Conservation (phyloP, 2,113 vertebrate genomes). For the Perca fluviatilis region DNA sequence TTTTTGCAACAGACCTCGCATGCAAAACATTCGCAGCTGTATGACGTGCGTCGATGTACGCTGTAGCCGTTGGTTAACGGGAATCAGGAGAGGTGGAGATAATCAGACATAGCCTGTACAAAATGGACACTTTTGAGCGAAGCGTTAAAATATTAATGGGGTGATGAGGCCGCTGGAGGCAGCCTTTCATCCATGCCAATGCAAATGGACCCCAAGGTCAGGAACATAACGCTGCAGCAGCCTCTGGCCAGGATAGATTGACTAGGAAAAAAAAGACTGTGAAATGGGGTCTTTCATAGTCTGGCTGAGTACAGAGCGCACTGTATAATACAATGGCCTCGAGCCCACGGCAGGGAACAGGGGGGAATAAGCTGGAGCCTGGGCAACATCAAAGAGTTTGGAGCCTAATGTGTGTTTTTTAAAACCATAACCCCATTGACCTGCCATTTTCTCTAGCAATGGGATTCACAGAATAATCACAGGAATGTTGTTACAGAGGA, state of each 20-base stretch:
- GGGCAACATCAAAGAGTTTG: slow-evolving; percentile 66
- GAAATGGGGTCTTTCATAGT: slow-evolving; percentile 56
- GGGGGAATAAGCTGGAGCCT: slow-evolving; percentile 53
- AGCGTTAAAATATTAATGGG: slow-evolving; percentile 66
- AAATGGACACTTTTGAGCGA: slow-evolving; percentile 53
- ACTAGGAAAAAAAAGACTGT: slow-evolving; percentile 43
- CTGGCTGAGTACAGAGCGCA: slow-evolving; percentile 37
- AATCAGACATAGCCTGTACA: slow-evolving; percentile 57
- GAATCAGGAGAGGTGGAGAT: slow-evolving; percentile 41
- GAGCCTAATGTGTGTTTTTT: slow-evolving; percentile 45
- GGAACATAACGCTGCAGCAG: slow-evolving; percentile 50
- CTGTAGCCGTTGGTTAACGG: slow-evolving; percentile 20
- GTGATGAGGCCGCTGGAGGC: slow-evolving; percentile 46
- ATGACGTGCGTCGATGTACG: not conserved
- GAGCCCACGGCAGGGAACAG: slow-evolving; percentile 41
- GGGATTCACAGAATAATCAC: slow-evolving; percentile 48
- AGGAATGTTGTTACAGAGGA: slow-evolving; percentile 40
- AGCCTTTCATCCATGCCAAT: slow-evolving; percentile 65
- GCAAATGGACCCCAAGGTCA: slow-evolving; percentile 75
- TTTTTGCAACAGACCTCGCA: slow-evolving; percentile 1
- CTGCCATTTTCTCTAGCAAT: slow-evolving; percentile 38
- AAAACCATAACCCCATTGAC: slow-evolving; percentile 53
- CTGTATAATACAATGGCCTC: slow-evolving; percentile 57
- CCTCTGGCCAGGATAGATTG: slow-evolving; percentile 57
- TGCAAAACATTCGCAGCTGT: not conserved